Conservation (phyloP, 2,888 invertebrate genomes). For the Sinhomidia bicolor region DNA sequence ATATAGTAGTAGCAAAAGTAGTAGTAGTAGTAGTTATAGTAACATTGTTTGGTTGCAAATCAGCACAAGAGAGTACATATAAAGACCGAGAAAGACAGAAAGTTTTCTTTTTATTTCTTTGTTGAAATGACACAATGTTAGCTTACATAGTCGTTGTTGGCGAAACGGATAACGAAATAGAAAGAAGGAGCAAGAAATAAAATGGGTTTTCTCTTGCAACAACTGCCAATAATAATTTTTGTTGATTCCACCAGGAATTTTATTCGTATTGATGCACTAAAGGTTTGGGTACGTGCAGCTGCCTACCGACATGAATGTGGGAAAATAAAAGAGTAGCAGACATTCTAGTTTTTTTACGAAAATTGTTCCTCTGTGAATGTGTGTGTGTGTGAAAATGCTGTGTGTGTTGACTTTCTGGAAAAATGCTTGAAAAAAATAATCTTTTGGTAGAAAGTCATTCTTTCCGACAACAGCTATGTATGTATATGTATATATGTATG, state of each 20-base stretch:
- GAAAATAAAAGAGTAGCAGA: not conserved
- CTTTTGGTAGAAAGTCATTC: too few species aligned
- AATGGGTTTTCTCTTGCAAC: slow-evolving; percentile 36
- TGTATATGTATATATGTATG: too few species aligned
- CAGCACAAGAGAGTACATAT: not conserved
- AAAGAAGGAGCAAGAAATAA: slow-evolving; percentile 8
- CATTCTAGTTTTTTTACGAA: too few species aligned
- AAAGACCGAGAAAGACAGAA: too few species aligned
- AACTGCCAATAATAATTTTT: slow-evolving; percentile 58
- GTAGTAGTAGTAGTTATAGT: too few species aligned
- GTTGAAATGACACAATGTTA: not conserved
- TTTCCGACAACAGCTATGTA: too few species aligned
- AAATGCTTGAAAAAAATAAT: too few species aligned
- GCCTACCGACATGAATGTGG: not conserved
- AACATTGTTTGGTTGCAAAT: not conserved
- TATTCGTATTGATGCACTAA: slow-evolving; percentile 8
- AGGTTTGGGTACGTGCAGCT: not conserved
- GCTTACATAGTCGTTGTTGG: not conserved
- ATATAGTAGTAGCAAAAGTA: too few species aligned
- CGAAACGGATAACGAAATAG: slow-evolving; percentile 6
- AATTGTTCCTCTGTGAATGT: too few species aligned
- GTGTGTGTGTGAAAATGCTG: too few species aligned
- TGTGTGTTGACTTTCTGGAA: too few species aligned
- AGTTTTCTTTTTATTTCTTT: slow-evolving; percentile 41
- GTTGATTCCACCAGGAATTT: slow-evolving; percentile 29